These are phyloP conservation scores for Cairina moschata DNA, from an alignment of 2,113 vertebrate species.

Conservation along the genomic window DNA sequence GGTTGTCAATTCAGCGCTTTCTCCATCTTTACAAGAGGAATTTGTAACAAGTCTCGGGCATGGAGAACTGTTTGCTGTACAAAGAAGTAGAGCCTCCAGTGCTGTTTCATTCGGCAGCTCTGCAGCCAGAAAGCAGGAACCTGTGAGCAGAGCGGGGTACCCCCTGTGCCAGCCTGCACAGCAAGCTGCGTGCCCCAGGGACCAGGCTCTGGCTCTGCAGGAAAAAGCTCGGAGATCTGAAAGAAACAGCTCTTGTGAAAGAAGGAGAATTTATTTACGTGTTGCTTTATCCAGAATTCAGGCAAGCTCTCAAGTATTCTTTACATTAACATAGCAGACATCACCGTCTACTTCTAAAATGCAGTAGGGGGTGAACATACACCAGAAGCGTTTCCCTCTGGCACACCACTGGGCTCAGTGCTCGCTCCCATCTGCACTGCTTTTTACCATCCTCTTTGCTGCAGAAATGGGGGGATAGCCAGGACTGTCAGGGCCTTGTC, in stretches of 20 bases:
- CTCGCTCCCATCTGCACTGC: neutral
- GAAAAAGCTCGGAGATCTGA: neutral
- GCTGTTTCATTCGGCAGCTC: neutral
- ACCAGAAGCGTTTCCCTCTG: neutral
- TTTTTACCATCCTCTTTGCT: neutral
- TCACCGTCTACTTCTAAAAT: neutral
- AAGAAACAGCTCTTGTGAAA: neutral
- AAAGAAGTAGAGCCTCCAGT: neutral
- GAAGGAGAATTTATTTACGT: neutral
- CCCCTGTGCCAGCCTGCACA: too few species aligned
- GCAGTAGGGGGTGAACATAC: neutral
- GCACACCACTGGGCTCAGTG: too few species aligned
- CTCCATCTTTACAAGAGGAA: neutral
- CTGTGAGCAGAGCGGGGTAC: neutral
- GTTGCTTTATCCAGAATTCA: neutral
- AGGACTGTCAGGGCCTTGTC: neutral
- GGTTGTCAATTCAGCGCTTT: neutral
- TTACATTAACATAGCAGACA: neutral
- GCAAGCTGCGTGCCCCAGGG: neutral
- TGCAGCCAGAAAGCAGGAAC: neutral
- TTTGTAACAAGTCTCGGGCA: neutral
- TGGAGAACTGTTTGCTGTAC: neutral
- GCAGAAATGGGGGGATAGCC: neutral
- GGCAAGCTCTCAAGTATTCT: neutral
- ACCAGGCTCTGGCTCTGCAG: constrained; percentile 13